phyloP scores from a whole-genome alignment of 1,140 invertebrate species.

The Drosophila punjabiensis region DNA sequence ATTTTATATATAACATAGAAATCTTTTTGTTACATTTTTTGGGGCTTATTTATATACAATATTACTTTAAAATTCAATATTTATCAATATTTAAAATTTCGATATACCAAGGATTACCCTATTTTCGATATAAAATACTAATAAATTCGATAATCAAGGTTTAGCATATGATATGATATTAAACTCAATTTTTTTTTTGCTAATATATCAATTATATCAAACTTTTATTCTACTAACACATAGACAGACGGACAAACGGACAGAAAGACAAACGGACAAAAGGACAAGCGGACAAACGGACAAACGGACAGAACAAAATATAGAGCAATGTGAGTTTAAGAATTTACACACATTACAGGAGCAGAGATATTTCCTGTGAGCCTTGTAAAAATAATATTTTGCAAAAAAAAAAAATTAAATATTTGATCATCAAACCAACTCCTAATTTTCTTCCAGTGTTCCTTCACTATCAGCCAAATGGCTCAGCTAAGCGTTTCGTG shows the following conservation, averaged over 20 bases:
- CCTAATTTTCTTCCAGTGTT: background rate
- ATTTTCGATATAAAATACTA: no score
- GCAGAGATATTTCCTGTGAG: background rate
- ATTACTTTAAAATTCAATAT: background rate
- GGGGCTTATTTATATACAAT: background rate
- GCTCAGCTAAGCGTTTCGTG: constrained; percentile 19
- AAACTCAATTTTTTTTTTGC: no score
- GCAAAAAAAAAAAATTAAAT: background rate
- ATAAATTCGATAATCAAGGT: no score
- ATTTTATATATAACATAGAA: background rate
- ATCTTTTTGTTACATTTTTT: background rate
- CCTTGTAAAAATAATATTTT: background rate
- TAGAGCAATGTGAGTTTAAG: background rate
- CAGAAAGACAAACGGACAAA: background rate
- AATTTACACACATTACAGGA: background rate
- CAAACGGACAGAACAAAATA: background rate
- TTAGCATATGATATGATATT: no score
- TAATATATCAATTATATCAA: no score
- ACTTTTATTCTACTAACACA: no score
- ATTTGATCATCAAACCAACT: background rate
- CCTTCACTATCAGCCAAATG: constrained; percentile 6
- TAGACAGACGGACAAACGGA: background rate
- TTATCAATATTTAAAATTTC: no score
- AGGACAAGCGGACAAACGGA: background rate
- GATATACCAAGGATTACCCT: no score